Conservation (phyloP, 1,140 invertebrate genomes). For the Ephestia elutella region DNA sequence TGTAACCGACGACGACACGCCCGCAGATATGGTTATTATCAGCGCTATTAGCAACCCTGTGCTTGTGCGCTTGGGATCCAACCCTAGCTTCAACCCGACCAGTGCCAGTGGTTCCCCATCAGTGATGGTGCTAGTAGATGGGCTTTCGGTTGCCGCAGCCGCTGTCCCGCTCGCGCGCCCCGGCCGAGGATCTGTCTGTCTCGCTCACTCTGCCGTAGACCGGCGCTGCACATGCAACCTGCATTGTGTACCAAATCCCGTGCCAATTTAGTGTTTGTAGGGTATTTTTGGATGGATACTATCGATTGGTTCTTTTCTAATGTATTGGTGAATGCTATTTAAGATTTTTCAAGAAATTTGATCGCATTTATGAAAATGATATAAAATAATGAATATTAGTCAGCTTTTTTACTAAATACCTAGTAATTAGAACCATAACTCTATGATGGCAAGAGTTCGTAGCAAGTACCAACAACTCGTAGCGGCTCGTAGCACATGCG, state of each 20-base stretch:
- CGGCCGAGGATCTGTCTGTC: conserved; percentile 27
- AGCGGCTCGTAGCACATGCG: conserved; percentile 20
- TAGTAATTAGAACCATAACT: background rate
- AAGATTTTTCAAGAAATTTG: background rate
- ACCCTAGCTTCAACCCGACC: conserved; percentile 8
- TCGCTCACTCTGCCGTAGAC: conserved; percentile 44
- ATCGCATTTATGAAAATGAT: too few species aligned
- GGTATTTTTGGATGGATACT: background rate
- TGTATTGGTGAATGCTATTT: background rate
- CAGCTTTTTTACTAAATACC: too few species aligned
- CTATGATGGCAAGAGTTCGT: background rate
- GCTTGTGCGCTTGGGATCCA: conserved; percentile 19
- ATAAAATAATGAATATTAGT: too few species aligned
- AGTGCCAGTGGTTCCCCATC: conserved; percentile 20
- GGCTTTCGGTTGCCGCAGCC: conserved; percentile 43
- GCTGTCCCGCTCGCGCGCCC: conserved; percentile 37
- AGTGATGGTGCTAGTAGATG: conserved; percentile 13
- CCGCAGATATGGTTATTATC: conserved; percentile 47
- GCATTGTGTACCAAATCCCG: conserved; percentile 44
- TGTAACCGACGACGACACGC: conserved; percentile 48
- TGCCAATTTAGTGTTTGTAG: conserved; percentile 35
- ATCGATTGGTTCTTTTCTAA: conserved; percentile 12
- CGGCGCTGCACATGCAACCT: conserved; percentile 54
- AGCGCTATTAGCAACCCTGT: conserved; percentile 5
- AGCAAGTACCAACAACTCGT: background rate